Evolutionary conservation across 2,797 vertebrate species (phyloP).

Genomic region (Sebastolobus alascanus): DNA sequence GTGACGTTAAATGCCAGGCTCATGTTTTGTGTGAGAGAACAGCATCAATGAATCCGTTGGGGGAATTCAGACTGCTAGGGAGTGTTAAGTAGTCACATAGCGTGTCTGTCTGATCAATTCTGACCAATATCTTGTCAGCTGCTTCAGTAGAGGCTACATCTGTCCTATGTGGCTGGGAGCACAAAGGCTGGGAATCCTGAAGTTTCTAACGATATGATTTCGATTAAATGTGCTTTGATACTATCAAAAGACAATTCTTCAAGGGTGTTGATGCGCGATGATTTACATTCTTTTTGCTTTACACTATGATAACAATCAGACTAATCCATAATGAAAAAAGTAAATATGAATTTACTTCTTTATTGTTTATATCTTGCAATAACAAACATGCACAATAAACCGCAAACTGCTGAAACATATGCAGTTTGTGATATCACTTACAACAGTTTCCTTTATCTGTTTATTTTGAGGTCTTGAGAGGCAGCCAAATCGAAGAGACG

Average conservation of each 20-base stretch:
- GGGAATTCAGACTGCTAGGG: conserved; percentile 32
- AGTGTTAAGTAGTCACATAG: conserved; percentile 51
- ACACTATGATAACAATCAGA: not conserved
- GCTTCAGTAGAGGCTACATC: conserved; percentile 36
- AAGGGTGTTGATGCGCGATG: not conserved
- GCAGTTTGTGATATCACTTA: not conserved
- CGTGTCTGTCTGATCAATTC: conserved; percentile 50
- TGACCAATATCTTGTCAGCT: conserved; percentile 45
- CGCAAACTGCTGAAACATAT: not conserved
- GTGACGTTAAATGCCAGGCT: conserved; percentile 45
- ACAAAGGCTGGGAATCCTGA: conserved; percentile 2
- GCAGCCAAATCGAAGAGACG: not conserved
- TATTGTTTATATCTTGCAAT: not conserved
- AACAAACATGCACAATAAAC: not conserved
- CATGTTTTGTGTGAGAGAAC: conserved; percentile 45
- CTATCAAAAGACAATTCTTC: not conserved
- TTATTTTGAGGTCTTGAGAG: not conserved
- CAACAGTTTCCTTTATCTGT: not conserved
- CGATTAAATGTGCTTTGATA: conserved; percentile 9
- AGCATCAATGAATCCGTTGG: conserved; percentile 56
- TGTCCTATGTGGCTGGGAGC: conserved; percentile 5
- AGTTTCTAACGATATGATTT: conserved; percentile 36
- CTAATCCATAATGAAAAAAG: not conserved
- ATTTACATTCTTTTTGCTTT: not conserved
- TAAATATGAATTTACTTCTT: not conserved